Evolutionary conservation across 2,888 invertebrate genomes (phyloP), one percentile per base, ranked within the genome.

Genomic region (Drepana falcataria): DNA sequence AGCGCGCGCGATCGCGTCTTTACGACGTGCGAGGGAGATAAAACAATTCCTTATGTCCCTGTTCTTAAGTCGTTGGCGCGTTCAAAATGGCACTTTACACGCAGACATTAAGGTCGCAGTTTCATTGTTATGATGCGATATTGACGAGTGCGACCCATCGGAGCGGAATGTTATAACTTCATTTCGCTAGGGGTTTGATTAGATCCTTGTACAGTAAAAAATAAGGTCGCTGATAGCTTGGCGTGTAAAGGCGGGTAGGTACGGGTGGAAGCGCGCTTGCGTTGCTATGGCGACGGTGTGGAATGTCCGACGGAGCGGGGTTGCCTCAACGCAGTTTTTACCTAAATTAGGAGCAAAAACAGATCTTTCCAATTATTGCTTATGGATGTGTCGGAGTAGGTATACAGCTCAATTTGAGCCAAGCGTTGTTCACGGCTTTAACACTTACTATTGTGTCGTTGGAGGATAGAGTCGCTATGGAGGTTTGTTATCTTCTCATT

Each of bases 281-380:
- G 93, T 93, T 87, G 83, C 92, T 88, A 93, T 93, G 91, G 92
- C 85, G 89, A 93, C 93, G 73, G 74, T 79, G 75, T 84, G 86
- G 87, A 87, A 87, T 87, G 84, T 83, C 73, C 65, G 63, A 69
- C 40, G 51, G 61, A 62, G 66, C 79, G 77, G 85, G 78, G 84
- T 81, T 86, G 78, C 82, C 74, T 73, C 67, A 69, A 66, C 75
- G 73, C 73, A 73, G 80, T 83, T 84, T 83, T 86, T 81, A 81
- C 82, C 82, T 80, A 82, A 83, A 82, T 85, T 85, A 79, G 73
- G 72, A 69, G 75, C 73, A 76, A 77, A 76, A 75, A 77, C 76
- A 76, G 68, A 68, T 62, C 68, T 66, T 64, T 49, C 56, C 59
- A 70, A 72, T 75, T 75, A 76, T 75, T 74, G 73, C 69, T 65